Percentiles rank a stretch among this genome's conserved stretches.
phyloP scores from a whole-genome alignment of 2,888 invertebrate genomes.

The Apantesis nais region DNA sequence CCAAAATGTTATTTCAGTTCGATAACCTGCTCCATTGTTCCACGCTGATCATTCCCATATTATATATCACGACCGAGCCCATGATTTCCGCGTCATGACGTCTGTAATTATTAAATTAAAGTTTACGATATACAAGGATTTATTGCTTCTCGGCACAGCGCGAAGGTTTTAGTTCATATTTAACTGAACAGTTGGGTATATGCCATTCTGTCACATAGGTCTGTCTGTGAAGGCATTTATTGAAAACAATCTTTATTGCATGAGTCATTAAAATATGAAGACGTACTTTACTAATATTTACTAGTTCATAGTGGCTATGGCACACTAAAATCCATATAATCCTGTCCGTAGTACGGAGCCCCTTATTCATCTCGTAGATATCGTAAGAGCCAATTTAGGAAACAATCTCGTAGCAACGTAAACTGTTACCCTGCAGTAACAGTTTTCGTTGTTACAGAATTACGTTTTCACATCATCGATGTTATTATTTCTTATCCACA shows the following conservation, averaged over 20 bases:
- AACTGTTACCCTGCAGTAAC: no score
- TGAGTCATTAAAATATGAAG: no score
- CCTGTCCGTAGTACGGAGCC: no score
- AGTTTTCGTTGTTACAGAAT: no score
- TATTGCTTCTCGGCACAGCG: conserved; percentile 54
- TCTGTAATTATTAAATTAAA: conserved; percentile 74
- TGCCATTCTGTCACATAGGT: conserved; percentile 4
- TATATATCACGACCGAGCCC: conserved; percentile 74
- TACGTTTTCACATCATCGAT: no score
- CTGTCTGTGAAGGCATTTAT: background rate
- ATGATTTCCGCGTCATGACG: conserved; percentile 81
- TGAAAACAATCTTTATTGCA: background rate
- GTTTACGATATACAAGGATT: conserved; percentile 66
- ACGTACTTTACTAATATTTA: no score
- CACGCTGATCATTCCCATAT: conserved; percentile 76
- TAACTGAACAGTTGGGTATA: conserved; percentile 27
- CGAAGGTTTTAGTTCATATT: conserved; percentile 39
- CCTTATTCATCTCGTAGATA: no score
- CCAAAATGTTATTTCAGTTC: conserved; percentile 80
- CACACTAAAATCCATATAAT: no score
- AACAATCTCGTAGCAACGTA: no score
- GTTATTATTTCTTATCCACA: no score
- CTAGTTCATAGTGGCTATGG: no score
- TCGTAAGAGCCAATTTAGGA: no score
- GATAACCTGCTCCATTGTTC: conserved; percentile 78